These are phyloP conservation scores for Hydropsyche betteni DNA, from an alignment of 2,888 invertebrate genomes.

Conservation along the genomic window DNA sequence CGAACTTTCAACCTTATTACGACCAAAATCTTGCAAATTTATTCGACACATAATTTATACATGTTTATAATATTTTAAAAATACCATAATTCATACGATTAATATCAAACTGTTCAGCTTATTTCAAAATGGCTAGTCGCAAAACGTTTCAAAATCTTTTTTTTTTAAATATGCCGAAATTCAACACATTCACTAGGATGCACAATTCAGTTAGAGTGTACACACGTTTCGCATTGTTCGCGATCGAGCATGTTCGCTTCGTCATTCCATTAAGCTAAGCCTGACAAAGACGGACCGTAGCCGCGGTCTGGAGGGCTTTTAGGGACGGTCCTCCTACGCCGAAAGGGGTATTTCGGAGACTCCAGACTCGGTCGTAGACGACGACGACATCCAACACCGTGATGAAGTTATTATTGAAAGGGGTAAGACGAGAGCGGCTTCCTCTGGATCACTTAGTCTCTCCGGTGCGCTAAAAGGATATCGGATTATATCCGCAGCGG, in stretches of 20 bases:
- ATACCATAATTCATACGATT: too few relatives aligned
- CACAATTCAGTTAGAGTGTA: too few relatives aligned
- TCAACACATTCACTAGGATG: too few relatives aligned
- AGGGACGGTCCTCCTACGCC: not conserved
- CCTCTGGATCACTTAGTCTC: slow-evolving; percentile 46
- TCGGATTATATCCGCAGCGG: slow-evolving; percentile 48
- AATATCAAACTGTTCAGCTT: too few relatives aligned
- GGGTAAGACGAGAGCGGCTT: slow-evolving; percentile 49
- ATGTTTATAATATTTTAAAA: too few relatives aligned
- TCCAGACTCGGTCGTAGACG: slow-evolving; percentile 25
- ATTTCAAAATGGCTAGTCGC: too few relatives aligned
- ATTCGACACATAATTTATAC: too few relatives aligned
- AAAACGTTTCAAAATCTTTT: too few relatives aligned
- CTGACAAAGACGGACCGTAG: slow-evolving; percentile 44
- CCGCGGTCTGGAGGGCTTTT: slow-evolving; percentile 25
- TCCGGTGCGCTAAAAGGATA: slow-evolving; percentile 50
- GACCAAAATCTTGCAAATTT: too few relatives aligned
- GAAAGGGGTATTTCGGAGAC: slow-evolving; percentile 12
- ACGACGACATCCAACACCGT: slow-evolving; percentile 48
- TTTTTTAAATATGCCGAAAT: too few relatives aligned
- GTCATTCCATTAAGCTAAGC: slow-evolving; percentile 46
- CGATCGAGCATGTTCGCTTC: slow-evolving; percentile 28
- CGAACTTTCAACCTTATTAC: too few relatives aligned
- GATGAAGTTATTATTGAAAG: slow-evolving; percentile 51
- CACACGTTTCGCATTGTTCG: not conserved